Evolutionary conservation across 1,140 invertebrate species (phyloP), one percentile per base, ranked within the genome.

Genomic region (Anastrepha ludens): DNA sequence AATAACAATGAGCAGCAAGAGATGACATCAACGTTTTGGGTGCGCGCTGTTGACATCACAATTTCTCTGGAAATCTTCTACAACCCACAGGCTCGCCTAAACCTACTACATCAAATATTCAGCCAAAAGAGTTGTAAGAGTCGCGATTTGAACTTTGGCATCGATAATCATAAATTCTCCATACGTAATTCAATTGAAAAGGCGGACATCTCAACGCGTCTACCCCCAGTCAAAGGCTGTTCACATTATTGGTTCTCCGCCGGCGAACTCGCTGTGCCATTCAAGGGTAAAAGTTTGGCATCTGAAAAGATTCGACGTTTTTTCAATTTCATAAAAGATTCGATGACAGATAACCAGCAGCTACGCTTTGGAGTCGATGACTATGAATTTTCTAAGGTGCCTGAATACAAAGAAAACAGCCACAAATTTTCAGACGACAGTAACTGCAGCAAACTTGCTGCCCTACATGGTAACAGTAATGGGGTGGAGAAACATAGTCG

Each of bases 211-310:
- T 55, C 85, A 8, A 89, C 90, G 39, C 88, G 90, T 39, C 89
- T 90, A 11, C 89, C 91, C 2, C 89, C 87, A n/a, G 15, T 67
- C 39, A 89, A 91, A 87, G 91, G 89, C 15, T 90, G 89, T 88
- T 92, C 91, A 0, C 91, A 93, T n/a, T 93, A 93, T 67, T 93
- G 92, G 92, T 93, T 93, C 58, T 90, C 91, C 67, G 90, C 89
- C 55, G 92, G 92, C 2, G 92, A 93, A 86, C 62, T 93, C 62
- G 90, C 91, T 0, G 90, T 93, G 85, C 91, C 91, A 1, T 93
- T 93, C 55, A 90, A 88, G 13, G 92, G 91, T 47, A 90, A 92
- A 39, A 87, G 87, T 47, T 88, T 92, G 60, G 9, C 88, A 1
- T 41, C 78, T 20, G 90, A 90, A 8, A 92, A 92, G 78, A 88